Evolutionary conservation across 2,888 invertebrate genomes (phyloP).

Genomic region (Spodoptera littoralis): DNA sequence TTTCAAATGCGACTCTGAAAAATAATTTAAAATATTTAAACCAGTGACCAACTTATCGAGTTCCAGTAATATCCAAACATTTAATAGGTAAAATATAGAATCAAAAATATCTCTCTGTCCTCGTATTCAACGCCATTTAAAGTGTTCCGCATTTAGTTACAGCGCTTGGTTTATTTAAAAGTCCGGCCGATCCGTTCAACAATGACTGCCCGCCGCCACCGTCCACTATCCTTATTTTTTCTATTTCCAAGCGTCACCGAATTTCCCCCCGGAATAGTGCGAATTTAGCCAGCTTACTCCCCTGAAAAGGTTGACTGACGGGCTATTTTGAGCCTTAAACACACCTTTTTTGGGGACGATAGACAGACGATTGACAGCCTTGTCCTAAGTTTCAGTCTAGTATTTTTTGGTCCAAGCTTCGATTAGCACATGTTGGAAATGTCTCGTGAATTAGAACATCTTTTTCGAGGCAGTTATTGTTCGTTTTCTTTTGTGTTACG

Average conservation of each 20-base stretch:
- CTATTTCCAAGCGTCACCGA: conserved; percentile 59
- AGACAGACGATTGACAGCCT: conserved; percentile 72
- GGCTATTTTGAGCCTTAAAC: conserved; percentile 75
- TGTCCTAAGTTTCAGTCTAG: conserved; percentile 66
- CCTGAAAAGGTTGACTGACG: conserved; percentile 62
- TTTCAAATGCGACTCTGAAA: too few relatives aligned
- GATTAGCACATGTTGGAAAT: conserved; percentile 74
- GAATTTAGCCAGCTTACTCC: conserved; percentile 69
- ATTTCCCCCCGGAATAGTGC: conserved; percentile 66
- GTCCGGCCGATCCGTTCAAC: conserved; percentile 32
- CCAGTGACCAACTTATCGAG: too few relatives aligned
- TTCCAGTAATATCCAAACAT: too few relatives aligned
- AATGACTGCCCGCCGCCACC: conserved; percentile 40
- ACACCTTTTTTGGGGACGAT: conserved; percentile 63
- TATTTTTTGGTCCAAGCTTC: conserved; percentile 69
- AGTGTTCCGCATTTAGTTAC: conserved; percentile 37
- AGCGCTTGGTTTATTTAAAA: conserved; percentile 47
- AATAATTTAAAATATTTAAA: too few relatives aligned
- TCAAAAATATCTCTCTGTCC: background rate
- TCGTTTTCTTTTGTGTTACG: conserved; percentile 55
- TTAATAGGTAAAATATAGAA: too few relatives aligned
- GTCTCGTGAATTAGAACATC: conserved; percentile 62
- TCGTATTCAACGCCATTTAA: conserved; percentile 13
- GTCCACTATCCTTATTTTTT: conserved; percentile 49
- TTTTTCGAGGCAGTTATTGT: conserved; percentile 60